Evolutionary conservation across 92 coral and sea anemone species (phyloP), one percentile per base, ranked within the genome.

Genomic region (Nematostella vectensis): DNA sequence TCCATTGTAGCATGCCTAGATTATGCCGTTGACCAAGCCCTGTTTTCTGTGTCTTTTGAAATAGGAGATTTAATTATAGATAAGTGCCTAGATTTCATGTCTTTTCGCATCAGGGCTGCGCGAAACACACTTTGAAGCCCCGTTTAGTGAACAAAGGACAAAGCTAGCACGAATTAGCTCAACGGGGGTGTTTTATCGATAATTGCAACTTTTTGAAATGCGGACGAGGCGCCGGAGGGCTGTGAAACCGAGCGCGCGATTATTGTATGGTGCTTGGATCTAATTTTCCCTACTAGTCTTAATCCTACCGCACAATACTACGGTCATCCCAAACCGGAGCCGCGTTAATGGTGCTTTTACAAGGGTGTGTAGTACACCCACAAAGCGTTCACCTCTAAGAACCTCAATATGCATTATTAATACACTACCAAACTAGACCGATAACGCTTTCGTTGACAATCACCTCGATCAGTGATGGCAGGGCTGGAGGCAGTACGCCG

Each of bases 61-160:
- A 45, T 45, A 8, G 51, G 51, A 45, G 23, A 45, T 45, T 45
- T 45, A 45, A 45, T 19, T 45, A 19, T 10, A 45, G 51, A 45
- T 45, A 45, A 45, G 18, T 15, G 15, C 15, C 15, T 33, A 33
- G 6, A 6, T 15, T 33, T 6, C 6, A 33, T 33, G 40, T 15
- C 15, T 33, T 33, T 15, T 15, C 6, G 15, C 40, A 6, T 33
- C n/a, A n/a, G n/a, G n/a, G n/a, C n/a, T n/a, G n/a, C n/a, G 40
- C 15, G 15, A 33, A 33, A 15, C 40, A 33, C 15, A 33, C 40
- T 33, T 15, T 33, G 15, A 15, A 6, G 6, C 15, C 40, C 6
- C 15, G 15, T 33, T 33, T 33, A 33, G 40, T 33, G 40, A 33
- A 33, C 40, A 33, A 33, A 33, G 40, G 15, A 33, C n/a, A n/a